phyloP scores from a whole-genome alignment of 2,797 vertebrate genomes.

The Gallirallus australis region DNA sequence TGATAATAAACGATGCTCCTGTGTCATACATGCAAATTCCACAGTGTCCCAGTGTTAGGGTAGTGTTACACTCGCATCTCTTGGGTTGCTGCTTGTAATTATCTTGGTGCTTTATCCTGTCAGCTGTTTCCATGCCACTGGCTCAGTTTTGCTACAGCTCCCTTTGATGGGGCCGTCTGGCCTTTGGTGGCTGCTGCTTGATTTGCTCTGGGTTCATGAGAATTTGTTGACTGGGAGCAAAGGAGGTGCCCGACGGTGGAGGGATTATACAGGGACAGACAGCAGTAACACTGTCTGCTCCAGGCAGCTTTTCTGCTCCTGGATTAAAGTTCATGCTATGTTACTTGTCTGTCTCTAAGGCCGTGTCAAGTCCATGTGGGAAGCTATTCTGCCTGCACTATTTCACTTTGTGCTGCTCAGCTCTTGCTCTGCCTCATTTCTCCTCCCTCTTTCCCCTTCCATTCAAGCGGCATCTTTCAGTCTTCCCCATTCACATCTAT shows the following conservation, averaged over 20 bases:
- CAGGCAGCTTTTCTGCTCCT: slow-evolving; percentile 57
- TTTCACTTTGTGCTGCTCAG: slow-evolving; percentile 42
- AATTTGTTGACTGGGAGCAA: slow-evolving; percentile 48
- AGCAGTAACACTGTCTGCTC: background rate
- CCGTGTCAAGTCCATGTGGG: slow-evolving; percentile 62
- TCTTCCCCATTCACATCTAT: slow-evolving; percentile 54
- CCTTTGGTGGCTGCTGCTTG: background rate
- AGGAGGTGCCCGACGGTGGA: background rate
- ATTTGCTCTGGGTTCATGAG: slow-evolving; percentile 55
- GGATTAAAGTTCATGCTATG: slow-evolving; percentile 67
- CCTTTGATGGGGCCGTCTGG: background rate
- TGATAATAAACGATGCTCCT: background rate
- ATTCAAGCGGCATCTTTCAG: slow-evolving; percentile 47
- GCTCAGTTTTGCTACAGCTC: background rate
- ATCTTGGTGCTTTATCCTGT: background rate
- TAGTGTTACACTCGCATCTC: background rate
- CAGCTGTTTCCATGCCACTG: background rate
- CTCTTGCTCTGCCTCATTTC: slow-evolving; percentile 3
- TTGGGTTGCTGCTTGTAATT: background rate
- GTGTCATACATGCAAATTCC: background rate
- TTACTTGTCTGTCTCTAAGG: slow-evolving; percentile 55
- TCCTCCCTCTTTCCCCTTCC: slow-evolving; percentile 25
- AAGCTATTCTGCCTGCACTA: slow-evolving; percentile 33
- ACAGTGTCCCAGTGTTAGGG: background rate
- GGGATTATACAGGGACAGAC: slow-evolving; percentile 1